These are phyloP conservation scores for Semnornis frantzii DNA, from an alignment of 2,113 vertebrate genomes.

Conservation along the genomic window DNA sequence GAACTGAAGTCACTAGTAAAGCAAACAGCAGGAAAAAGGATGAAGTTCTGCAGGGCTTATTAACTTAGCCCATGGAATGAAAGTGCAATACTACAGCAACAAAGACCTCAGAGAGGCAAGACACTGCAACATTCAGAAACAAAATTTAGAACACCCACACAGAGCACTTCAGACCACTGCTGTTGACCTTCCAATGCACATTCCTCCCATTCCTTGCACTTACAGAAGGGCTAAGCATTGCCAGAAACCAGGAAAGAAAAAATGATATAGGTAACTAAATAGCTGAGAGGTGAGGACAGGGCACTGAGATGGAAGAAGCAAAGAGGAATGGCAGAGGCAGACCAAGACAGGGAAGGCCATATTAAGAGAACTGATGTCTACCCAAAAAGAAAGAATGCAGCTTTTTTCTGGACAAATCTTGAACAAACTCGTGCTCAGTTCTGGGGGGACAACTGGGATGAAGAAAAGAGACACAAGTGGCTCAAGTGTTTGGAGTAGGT, in stretches of 20 bases:
- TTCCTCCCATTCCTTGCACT: conserved; percentile 12
- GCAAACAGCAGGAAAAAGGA: neutral
- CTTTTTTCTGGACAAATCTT: neutral
- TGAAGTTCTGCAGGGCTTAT: neutral
- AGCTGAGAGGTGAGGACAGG: neutral
- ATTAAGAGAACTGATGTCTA: neutral
- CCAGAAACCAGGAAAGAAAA: neutral
- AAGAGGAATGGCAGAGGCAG: neutral
- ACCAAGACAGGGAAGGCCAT: neutral
- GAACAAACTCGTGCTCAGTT: neutral
- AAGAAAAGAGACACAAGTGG: neutral
- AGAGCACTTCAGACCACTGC: conserved; percentile 31
- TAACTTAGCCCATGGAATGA: neutral
- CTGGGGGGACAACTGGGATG: neutral
- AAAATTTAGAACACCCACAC: conserved; percentile 25
- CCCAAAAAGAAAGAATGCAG: neutral
- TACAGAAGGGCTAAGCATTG: neutral
- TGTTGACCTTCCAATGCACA: neutral
- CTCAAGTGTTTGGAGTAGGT: neutral
- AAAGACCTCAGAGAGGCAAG: conserved; percentile 3
- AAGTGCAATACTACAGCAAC: neutral
- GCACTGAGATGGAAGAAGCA: neutral
- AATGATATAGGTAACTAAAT: neutral
- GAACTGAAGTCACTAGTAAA: neutral
- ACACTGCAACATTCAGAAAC: neutral